Evolutionary conservation across 2,888 invertebrate species (phyloP).

Genomic region (Norana najaformis): DNA sequence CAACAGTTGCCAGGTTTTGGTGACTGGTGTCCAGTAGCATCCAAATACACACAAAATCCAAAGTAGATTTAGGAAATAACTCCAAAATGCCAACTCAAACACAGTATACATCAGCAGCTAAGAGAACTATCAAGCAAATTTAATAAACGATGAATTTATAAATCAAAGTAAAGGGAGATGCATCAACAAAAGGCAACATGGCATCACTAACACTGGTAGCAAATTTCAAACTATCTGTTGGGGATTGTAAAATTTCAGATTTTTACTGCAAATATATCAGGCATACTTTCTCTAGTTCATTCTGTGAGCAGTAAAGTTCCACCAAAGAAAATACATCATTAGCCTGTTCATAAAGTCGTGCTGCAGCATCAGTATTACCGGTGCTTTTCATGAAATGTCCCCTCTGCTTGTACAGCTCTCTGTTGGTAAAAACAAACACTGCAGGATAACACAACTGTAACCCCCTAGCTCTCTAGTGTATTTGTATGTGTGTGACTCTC

Average conservation of each 20-base stretch:
- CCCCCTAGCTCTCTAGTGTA: too few relatives aligned
- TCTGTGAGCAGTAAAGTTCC: constrained; percentile 65
- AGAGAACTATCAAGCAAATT: not conserved
- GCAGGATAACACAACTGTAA: not conserved
- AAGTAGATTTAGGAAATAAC: not conserved
- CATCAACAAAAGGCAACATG: too few relatives aligned
- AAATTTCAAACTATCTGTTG: too few relatives aligned
- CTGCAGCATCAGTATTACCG: constrained; percentile 86
- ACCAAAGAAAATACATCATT: constrained; percentile 81
- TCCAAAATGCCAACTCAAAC: not conserved
- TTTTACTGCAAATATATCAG: not conserved
- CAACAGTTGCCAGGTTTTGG: not conserved
- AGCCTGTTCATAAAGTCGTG: constrained; percentile 84
- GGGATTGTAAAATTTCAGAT: not conserved
- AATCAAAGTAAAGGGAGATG: not conserved
- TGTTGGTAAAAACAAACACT: constrained; percentile 23
- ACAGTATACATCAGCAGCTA: not conserved
- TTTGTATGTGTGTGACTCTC: too few relatives aligned
- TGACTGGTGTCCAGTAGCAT: not conserved
- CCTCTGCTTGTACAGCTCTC: constrained; percentile 87
- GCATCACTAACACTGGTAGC: too few relatives aligned
- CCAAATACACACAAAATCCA: not conserved
- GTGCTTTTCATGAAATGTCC: constrained; percentile 94
- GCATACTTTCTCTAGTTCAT: not conserved
- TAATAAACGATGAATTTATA: not conserved